A percentile compares a stretch with the other conserved stretches of the same genome.
Conservation (phyloP, 2,113 vertebrate genomes). For the Dissostichus mawsoni region DNA sequence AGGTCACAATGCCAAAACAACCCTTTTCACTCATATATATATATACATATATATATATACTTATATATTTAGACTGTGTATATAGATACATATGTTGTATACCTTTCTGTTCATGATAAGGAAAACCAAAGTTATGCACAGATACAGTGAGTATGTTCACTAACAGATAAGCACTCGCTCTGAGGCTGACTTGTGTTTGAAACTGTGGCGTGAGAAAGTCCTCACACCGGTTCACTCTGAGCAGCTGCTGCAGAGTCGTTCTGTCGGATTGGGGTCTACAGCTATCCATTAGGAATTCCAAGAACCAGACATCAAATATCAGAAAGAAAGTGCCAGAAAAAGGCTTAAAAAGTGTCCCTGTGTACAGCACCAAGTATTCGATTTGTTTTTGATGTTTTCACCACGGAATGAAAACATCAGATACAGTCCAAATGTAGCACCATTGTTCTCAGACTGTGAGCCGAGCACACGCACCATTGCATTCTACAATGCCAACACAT, state of each 20-base stretch:
- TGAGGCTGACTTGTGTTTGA: constrained; percentile 20
- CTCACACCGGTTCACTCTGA: constrained; percentile 48
- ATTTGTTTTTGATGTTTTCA: constrained; percentile 72
- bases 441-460: constrained; percentile 81
- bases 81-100: constrained; percentile 74
- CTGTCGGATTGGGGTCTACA: constrained; percentile 53
- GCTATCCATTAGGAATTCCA: constrained; percentile 70
- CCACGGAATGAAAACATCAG: constrained; percentile 77
- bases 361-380: constrained; percentile 82
- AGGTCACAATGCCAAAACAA: constrained; percentile 63
- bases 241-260: constrained; percentile 47
- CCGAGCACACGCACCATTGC: constrained; percentile 82
- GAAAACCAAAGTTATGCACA: constrained; percentile 64
- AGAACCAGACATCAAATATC: constrained; percentile 71
- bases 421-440: constrained; percentile 85
- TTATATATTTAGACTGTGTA: constrained; percentile 59
- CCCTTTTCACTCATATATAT: constrained; percentile 52
- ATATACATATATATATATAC: constrained; percentile 46
- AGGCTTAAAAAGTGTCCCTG: constrained; percentile 74
- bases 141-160: constrained; percentile 74
- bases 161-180: constrained; percentile 40
- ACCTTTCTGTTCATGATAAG: constrained; percentile 62
- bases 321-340: constrained; percentile 68
- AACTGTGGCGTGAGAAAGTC: constrained; percentile 31
- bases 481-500: constrained; percentile 77